These are phyloP conservation scores for Struthio camelus DNA, from an alignment of 2,113 vertebrate species.

Conservation along the genomic window DNA sequence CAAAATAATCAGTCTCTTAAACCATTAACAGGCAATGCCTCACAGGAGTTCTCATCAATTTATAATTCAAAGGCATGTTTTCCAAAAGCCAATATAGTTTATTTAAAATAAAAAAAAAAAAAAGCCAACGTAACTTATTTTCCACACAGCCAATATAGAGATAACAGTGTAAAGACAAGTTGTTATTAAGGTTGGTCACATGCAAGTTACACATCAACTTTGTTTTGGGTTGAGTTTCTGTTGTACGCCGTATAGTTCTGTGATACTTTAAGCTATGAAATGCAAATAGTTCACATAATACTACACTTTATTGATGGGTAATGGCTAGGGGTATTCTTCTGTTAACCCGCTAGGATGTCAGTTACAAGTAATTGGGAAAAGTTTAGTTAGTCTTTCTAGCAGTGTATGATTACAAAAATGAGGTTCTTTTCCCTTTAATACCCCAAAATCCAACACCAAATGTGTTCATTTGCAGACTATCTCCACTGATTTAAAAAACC, in stretches of 20 bases:
- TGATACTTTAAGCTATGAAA: neutral
- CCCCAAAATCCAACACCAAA: neutral
- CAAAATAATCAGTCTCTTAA: neutral
- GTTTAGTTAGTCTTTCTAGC: neutral
- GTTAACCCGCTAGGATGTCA: neutral
- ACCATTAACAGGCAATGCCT: neutral
- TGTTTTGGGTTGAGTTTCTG: neutral
- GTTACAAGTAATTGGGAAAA: neutral
- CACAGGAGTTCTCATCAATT: neutral
- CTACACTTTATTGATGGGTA: neutral
- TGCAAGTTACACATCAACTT: neutral
- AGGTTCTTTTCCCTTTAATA: neutral
- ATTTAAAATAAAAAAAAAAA: too few relatives aligned
- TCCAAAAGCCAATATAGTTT: too few relatives aligned
- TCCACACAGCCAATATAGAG: neutral
- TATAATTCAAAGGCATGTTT: neutral
- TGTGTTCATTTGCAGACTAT: neutral
- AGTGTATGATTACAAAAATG: neutral
- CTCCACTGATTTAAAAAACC: neutral
- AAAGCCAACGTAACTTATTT: too few relatives aligned
- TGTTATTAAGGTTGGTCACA: neutral
- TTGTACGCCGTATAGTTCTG: neutral
- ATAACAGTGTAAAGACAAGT: neutral
- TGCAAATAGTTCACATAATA: neutral
- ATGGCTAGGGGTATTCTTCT: neutral